Base-by-base conservation (phyloP, 2,888 invertebrate species). In the Lissonota sp. region DNA sequence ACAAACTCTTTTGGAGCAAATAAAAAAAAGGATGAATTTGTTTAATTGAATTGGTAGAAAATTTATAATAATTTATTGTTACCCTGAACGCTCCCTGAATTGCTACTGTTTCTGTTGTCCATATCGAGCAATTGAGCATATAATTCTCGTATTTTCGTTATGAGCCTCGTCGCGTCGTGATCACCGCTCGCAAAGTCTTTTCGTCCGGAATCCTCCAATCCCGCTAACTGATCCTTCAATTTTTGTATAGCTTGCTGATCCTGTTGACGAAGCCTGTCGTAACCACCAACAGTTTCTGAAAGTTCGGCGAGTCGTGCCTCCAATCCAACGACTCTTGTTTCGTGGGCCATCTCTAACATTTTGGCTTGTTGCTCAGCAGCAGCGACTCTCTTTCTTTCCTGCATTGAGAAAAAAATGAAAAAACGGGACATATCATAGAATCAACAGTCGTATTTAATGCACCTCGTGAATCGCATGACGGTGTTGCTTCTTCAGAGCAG, bases 291-390 rank as follows among this genome's bases (percentile, higher is more conserved):
- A 0, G 96, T 96, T 73, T 95, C 95, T 0, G 97, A 97, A 40
- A 98, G 92, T 88, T 98, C 97, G 0, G 97, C 96, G 14, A 97
- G 91, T 83, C 95, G 94, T 4, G 95, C 94, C 92, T 98, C 97
- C 67, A 98, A 93, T 64, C 95, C 94, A 0, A 96, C 95, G 0
- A 97, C 97, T 79, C 97, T 93, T 74, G 96, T 95, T 90, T 97
- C 97, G 85, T 97, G 96, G 1, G 95, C 93, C 0, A 95, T 94
- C 78, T 96, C 95, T 49, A 95, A 93, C 83, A 94, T 94, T 66
- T 95, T 94, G 0, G 96, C 95, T 14, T 95, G 94, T 78, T 96
- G 96, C 87, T 97, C 97, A 0, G 96, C 96, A 63, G 95, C 94
- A 82, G 95, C 93, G 0, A 95, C 95, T 87, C 96, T 94, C 85